These are phyloP conservation scores for Lophura nycthemera DNA, from an alignment of 2,113 vertebrate genomes.

Conservation along the genomic window DNA sequence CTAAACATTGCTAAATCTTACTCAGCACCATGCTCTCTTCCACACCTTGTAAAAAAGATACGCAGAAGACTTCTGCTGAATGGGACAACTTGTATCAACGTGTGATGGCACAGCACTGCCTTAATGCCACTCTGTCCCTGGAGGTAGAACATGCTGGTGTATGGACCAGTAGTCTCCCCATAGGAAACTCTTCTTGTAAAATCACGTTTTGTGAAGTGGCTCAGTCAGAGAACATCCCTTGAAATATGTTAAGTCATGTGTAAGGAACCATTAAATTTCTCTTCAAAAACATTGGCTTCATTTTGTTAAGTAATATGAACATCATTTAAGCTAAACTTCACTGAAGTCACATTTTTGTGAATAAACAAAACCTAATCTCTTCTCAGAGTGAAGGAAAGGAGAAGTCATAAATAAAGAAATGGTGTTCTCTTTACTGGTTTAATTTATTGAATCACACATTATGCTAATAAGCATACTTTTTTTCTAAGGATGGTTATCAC, in stretches of 20 bases:
- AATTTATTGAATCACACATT: conserved; percentile 18
- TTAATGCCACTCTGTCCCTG: background rate
- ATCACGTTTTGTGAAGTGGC: background rate
- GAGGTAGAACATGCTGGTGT: background rate
- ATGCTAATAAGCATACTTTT: background rate
- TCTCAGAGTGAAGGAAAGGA: background rate
- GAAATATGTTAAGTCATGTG: conserved; percentile 38
- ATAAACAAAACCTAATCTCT: conserved; percentile 12
- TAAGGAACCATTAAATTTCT: conserved; percentile 27
- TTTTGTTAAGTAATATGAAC: conserved; percentile 41
- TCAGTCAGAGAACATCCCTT: conserved; percentile 2
- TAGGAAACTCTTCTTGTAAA: background rate
- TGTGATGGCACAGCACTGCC: background rate
- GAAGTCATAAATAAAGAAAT: background rate
- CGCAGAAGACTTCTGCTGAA: background rate
- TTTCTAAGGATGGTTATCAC: background rate
- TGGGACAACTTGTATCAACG: background rate
- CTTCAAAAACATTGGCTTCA: conserved; percentile 19
- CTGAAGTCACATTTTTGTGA: conserved; percentile 31
- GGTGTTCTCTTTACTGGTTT: background rate
- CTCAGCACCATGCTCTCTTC: background rate
- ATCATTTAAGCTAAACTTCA: conserved; percentile 32
- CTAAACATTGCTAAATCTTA: background rate
- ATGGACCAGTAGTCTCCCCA: background rate
- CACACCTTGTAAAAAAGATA: background rate